Base-by-base conservation (phyloP, 2,888 invertebrate genomes). In the Exocentrus adspersus region DNA sequence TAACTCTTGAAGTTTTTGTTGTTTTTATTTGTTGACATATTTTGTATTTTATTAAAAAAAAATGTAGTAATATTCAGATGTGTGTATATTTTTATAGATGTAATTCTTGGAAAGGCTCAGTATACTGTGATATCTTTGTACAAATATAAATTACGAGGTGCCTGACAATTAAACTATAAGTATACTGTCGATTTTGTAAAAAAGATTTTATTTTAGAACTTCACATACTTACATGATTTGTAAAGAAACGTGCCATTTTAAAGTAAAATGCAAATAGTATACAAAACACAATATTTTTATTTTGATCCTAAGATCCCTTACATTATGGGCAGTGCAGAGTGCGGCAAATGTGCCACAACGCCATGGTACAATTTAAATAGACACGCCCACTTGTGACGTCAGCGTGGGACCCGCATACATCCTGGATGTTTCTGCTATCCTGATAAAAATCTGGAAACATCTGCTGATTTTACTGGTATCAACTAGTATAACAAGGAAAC, bases 51-150 rank as follows among this genome's bases (percentile, higher is more conserved):
- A 53, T n/a, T n/a, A n/a, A n/a, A n/a, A n/a, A n/a, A n/a, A n/a
- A n/a, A n/a, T n/a, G n/a, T n/a, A n/a, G n/a, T 66, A 56, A 63
- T 59, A 9, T 57, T 59, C 37, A 43, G 48, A 14, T 32, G 20
- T 16, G 52, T 58, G 28, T 48, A 24, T 52, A 50, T 62, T 67
- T 64, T 61, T 57, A 50, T 64, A 66, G 48, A 43, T 41, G 53
- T 61, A 60, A 32, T 53, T 54, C 46, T 45, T 16, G 32, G 58
- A 67, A 65, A 64, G 67, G 75, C 75, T 77, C 76, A 76, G 75
- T 74, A 72, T 75, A 75, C 76, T 77, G 77, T 77, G 77, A 77
- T 77, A 75, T 72, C 24, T 68, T 73, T 72, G 69, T 73, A 74
- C 72, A 72, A 73, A 67, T 67, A 66, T 67, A 71, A 66, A 67